Evolutionary conservation across 2,113 vertebrate species (phyloP).

Genomic region (Piprites chloris): DNA sequence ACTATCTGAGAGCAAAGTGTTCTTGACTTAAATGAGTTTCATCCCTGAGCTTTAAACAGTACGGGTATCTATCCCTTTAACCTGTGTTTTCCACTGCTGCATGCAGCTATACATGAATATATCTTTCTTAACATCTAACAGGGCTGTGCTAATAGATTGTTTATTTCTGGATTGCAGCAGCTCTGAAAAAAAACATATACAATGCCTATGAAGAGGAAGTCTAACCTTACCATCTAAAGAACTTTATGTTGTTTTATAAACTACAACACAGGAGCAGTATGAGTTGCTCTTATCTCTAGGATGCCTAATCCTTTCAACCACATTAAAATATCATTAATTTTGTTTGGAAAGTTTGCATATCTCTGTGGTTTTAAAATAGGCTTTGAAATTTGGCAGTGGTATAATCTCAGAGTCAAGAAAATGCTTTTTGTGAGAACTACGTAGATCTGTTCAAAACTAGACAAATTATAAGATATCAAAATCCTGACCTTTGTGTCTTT

Average conservation of each 20-base stretch:
- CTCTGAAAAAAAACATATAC: not conserved
- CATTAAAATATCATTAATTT: not conserved
- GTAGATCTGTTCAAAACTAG: not conserved
- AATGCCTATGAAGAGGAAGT: not conserved
- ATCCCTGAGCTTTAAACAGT: not conserved
- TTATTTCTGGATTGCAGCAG: not conserved
- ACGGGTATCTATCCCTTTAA: not conserved
- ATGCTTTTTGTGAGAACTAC: not conserved
- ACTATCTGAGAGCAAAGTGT: not conserved
- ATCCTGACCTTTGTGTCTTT: not conserved
- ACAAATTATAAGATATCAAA: not conserved
- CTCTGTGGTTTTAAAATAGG: not conserved
- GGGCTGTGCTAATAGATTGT: not conserved
- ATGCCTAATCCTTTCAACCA: not conserved
- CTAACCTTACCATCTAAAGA: not conserved
- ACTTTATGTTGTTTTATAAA: not conserved
- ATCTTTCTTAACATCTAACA: not conserved
- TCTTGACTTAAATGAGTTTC: conserved; percentile 5
- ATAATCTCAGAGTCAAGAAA: not conserved
- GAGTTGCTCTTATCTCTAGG: not conserved
- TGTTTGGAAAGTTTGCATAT: not conserved
- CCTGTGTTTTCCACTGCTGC: not conserved
- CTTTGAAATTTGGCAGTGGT: not conserved
- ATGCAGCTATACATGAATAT: not conserved
- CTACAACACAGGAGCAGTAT: not conserved